A percentile compares a stretch with the other conserved stretches of the same genome.
Evolutionary conservation across 2,113 vertebrate species (phyloP).

Genomic region (Hylia prasina): DNA sequence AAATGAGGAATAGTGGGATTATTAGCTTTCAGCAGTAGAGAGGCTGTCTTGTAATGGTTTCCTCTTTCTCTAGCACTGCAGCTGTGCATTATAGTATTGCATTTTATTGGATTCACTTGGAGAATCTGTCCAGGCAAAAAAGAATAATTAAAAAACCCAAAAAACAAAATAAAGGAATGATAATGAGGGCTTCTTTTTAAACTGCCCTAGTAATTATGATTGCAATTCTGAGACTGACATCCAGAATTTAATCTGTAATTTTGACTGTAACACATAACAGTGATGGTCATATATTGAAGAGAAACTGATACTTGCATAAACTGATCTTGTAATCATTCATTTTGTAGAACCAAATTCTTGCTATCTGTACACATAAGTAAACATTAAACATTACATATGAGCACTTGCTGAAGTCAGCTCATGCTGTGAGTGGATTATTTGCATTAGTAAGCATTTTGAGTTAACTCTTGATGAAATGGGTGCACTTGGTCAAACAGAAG

Average conservation of each 20-base stretch:
- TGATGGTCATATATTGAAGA: neutral
- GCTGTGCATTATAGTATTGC: constrained; percentile 43
- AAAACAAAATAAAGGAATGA: neutral
- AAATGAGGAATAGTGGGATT: constrained; percentile 60
- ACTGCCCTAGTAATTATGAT: neutral
- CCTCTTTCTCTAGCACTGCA: constrained; percentile 15
- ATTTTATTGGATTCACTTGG: constrained; percentile 12
- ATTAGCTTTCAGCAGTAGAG: constrained; percentile 40
- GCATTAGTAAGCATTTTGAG: neutral
- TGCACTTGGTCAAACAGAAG: neutral
- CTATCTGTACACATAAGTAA: neutral
- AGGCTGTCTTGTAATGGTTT: constrained; percentile 36
- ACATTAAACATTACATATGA: neutral
- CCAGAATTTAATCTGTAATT: neutral
- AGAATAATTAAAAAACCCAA: neutral
- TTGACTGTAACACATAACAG: neutral
- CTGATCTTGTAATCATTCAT: neutral
- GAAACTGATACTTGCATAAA: neutral
- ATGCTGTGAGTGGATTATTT: neutral
- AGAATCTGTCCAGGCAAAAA: constrained; percentile 24
- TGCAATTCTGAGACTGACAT: neutral
- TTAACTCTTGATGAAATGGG: neutral
- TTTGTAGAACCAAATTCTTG: neutral
- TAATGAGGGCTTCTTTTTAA: neutral
- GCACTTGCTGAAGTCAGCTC: neutral